Evolutionary conservation across 1,140 invertebrate species (phyloP).

Genomic region (Oedothorax gibbosus): DNA sequence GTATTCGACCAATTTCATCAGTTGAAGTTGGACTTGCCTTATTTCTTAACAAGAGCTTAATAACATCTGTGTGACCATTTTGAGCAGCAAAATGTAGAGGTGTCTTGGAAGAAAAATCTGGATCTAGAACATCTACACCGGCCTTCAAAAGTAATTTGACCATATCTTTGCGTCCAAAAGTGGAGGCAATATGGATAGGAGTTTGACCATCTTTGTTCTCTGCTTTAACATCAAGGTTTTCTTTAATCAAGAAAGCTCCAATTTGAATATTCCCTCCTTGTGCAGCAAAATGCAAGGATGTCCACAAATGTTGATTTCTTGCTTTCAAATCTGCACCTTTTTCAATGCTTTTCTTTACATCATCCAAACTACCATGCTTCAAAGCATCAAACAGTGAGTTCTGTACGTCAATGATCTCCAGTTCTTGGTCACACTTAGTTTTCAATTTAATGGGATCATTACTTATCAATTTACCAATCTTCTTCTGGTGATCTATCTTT

Average conservation of each 20-base stretch:
- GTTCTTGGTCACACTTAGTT: background rate
- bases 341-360: background rate
- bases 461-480: constrained; percentile 15
- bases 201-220: constrained; percentile 4
- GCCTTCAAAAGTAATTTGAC: no score
- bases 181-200: constrained; percentile 19
- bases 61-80: no score
- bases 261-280: constrained; percentile 27
- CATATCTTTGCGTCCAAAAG: background rate
- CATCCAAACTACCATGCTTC: background rate
- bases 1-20: no score
- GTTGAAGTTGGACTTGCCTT: no score
- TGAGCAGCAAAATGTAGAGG: no score
- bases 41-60: no score
- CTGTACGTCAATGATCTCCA: constrained; percentile 5
- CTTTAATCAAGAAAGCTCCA: background rate
- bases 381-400: constrained; percentile 20
- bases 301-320: constrained; percentile 12
- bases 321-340: constrained; percentile 38
- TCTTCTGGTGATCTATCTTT: background rate
- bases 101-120: no score
- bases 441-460: background rate
- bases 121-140: no score
- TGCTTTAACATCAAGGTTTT: background rate
- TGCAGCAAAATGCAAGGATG: constrained; percentile 34